Conservation (phyloP, 35 echinoderm and acorn worm species). For the Eucidaris tribuloides region DNA sequence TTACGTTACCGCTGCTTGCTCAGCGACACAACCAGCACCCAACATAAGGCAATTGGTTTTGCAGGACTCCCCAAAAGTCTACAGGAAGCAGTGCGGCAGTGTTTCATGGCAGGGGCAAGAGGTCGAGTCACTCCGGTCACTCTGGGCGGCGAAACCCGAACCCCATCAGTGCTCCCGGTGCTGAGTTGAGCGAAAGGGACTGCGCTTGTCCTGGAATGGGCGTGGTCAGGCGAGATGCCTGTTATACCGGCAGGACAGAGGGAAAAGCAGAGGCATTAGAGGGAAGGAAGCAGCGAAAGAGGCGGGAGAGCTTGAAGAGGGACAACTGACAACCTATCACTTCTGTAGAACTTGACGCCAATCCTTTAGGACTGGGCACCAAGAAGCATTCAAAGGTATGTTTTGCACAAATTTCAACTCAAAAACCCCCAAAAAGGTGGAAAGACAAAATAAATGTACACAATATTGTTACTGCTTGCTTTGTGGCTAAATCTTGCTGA, state of each 20-base stretch:
- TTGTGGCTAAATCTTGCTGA: no score
- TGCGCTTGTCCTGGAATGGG: neutral
- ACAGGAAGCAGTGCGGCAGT: neutral
- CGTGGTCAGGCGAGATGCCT: neutral
- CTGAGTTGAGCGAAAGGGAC: neutral
- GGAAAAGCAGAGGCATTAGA: neutral
- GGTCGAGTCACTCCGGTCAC: neutral
- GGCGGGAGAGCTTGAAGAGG: no score
- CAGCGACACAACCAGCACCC: no score
- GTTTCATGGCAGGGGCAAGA: neutral
- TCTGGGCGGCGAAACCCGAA: neutral
- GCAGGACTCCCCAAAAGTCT: neutral
- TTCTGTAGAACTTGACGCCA: no score
- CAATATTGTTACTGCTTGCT: no score
- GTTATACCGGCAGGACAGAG: conserved; percentile 9
- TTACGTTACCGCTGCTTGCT: neutral
- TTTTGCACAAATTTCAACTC: no score
- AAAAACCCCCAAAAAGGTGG: no score
- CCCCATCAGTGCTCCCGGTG: neutral
- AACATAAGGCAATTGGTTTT: neutral
- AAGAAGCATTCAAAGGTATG: no score
- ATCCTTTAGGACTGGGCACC: no score
- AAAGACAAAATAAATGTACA: no score
- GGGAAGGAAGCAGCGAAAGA: neutral
- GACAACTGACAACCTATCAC: no score